These are phyloP conservation scores for Phymastichus coffea DNA, from an alignment of 1,140 invertebrate species.

Conservation along the genomic window DNA sequence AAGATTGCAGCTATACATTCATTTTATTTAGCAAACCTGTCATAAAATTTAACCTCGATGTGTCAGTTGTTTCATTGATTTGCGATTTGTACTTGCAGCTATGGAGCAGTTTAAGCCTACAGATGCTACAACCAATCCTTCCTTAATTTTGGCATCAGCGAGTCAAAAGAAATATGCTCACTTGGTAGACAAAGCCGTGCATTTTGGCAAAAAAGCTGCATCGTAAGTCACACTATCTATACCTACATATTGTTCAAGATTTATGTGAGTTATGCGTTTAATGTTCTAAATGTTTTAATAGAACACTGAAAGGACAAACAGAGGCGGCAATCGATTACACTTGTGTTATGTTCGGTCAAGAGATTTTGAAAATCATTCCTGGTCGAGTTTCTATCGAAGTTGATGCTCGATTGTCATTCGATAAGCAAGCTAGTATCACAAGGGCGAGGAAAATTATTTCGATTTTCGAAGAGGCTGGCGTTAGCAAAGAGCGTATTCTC, in stretches of 20 bases:
- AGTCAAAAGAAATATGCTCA: slow-evolving; percentile 87
- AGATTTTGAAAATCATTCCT: slow-evolving; percentile 97
- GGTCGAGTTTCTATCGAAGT: slow-evolving; percentile 98
- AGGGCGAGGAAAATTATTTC: slow-evolving; percentile 88
- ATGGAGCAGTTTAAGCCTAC: slow-evolving; percentile 97
- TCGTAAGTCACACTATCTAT: slow-evolving; percentile 54
- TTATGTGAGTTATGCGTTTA: too few relatives aligned
- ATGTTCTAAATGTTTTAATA: slow-evolving; percentile 45
- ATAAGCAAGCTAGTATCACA: slow-evolving; percentile 85
- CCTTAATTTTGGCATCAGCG: slow-evolving; percentile 91
- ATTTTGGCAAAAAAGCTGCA: slow-evolving; percentile 76
- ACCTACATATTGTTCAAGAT: slow-evolving; percentile 8
- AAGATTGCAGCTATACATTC: too few relatives aligned
- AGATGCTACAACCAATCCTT: slow-evolving; percentile 99
- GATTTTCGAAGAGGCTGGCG: slow-evolving; percentile 87
- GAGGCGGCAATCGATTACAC: slow-evolving; percentile 87
- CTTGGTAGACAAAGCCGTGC: slow-evolving; percentile 86
- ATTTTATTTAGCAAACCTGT: too few relatives aligned
- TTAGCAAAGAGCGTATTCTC: slow-evolving; percentile 89
- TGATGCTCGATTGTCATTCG: slow-evolving; percentile 95
- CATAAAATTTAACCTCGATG: too few relatives aligned
- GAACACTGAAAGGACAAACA: slow-evolving; percentile 69
- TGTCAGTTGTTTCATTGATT: too few relatives aligned
- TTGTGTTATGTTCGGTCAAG: slow-evolving; percentile 92
- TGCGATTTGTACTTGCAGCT: slow-evolving; percentile 69